Evolutionary conservation across 2,113 vertebrate species (phyloP).

Genomic region (Grammomys dolichurus): DNA sequence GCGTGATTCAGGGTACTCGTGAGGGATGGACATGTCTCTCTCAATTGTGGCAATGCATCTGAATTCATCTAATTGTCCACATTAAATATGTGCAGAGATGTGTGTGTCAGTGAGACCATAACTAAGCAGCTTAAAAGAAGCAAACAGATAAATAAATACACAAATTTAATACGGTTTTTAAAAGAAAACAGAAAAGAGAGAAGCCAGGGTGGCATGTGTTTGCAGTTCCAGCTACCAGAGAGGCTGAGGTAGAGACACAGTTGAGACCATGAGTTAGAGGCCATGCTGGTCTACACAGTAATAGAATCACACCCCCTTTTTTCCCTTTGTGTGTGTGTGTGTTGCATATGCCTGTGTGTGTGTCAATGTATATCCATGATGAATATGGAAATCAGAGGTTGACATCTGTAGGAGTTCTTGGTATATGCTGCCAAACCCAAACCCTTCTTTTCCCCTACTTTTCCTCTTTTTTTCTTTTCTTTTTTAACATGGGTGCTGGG

Average conservation of each 20-base stretch:
- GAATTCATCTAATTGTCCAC: neutral
- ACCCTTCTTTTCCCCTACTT: neutral
- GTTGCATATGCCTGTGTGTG: neutral
- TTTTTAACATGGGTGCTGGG: neutral
- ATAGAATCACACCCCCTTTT: neutral
- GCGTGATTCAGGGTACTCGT: neutral
- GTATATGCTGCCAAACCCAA: neutral
- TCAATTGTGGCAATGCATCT: neutral
- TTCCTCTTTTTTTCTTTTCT: neutral
- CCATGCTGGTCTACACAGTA: neutral
- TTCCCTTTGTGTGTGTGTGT: neutral
- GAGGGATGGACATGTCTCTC: neutral
- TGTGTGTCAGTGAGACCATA: neutral
- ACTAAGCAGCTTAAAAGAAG: neutral
- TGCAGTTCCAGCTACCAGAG: neutral
- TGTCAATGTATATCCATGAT: neutral
- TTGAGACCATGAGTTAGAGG: neutral
- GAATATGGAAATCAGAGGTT: neutral
- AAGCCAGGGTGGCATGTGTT: neutral
- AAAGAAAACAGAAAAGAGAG: neutral
- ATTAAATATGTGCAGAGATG: neutral
- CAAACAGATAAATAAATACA: neutral
- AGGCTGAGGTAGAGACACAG: neutral
- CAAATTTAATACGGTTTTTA: neutral
- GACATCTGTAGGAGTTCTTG: neutral